Evolutionary conservation across 2,797 vertebrate species (phyloP).

Genomic region (Margarornis squamiger): DNA sequence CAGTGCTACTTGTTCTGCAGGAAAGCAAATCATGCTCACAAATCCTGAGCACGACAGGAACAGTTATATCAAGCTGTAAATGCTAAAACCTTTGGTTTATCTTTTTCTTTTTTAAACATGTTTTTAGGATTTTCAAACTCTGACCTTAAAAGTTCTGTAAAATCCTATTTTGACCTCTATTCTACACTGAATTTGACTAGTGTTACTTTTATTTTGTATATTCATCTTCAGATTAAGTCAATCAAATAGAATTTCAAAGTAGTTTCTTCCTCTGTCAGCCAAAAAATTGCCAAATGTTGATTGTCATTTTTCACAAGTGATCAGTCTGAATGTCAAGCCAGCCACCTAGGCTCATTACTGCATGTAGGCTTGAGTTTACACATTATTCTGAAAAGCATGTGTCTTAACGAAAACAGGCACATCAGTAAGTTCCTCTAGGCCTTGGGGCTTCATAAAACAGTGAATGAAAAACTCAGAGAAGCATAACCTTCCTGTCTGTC

Average conservation of each 20-base stretch:
- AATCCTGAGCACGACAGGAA: background rate
- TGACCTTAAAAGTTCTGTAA: background rate
- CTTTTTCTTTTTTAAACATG: background rate
- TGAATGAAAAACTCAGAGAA: slow-evolving; percentile 24
- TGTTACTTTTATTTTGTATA: background rate
- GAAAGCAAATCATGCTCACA: slow-evolving; percentile 4
- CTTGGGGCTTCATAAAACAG: slow-evolving; percentile 5
- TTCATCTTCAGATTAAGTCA: background rate
- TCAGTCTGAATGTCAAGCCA: slow-evolving; percentile 4
- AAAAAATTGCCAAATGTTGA: background rate
- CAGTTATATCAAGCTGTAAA: slow-evolving; percentile 9
- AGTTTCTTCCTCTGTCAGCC: background rate
- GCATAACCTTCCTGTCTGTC: slow-evolving; percentile 6
- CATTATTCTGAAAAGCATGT: background rate
- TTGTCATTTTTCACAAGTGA: slow-evolving; percentile 9
- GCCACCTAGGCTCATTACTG: background rate
- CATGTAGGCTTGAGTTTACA: background rate
- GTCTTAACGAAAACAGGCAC: slow-evolving; percentile 10
- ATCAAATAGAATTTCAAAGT: background rate
- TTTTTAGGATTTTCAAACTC: background rate
- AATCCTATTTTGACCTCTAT: background rate
- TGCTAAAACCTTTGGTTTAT: background rate
- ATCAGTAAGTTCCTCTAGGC: background rate
- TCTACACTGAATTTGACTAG: background rate
- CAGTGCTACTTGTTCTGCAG: slow-evolving; percentile 25